These are phyloP conservation scores for Drosophila demipolita DNA, from an alignment of 2,888 invertebrate species.

Conservation along the genomic window DNA sequence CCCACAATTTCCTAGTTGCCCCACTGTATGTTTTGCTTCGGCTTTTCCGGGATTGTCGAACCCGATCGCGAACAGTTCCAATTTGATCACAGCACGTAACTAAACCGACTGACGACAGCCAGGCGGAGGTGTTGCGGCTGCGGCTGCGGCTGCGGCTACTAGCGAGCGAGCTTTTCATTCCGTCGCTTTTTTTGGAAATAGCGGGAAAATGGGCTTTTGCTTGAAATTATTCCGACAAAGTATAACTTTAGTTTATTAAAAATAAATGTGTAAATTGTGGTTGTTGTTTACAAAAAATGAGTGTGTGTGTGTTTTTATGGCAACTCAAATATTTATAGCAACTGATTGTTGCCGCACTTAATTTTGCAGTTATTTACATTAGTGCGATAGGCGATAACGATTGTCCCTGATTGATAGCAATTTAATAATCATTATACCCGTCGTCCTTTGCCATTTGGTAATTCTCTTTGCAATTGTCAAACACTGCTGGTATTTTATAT, in stretches of 20 bases:
- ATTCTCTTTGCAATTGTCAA: background rate
- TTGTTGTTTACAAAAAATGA: background rate
- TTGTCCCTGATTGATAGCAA: background rate
- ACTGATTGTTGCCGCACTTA: background rate
- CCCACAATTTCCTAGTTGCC: slow-evolving; percentile 22
- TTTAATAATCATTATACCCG: background rate
- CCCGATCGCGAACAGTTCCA: slow-evolving; percentile 51
- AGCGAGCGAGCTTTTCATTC: slow-evolving; percentile 32
- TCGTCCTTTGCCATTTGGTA: slow-evolving; percentile 9
- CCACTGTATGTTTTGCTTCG: slow-evolving; percentile 41
- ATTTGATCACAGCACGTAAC: slow-evolving; percentile 65
- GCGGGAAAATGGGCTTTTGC: slow-evolving; percentile 28
- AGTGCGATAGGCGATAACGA: background rate
- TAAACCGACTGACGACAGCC: slow-evolving; percentile 45
- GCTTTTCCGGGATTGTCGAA: slow-evolving; percentile 8
- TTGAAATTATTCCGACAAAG: background rate
- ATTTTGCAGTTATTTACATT: background rate
- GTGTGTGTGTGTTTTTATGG: background rate
- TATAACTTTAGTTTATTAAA: background rate
- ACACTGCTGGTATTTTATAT: background rate
- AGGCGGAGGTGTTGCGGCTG: slow-evolving; percentile 15
- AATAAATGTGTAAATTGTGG: background rate
- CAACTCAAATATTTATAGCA: slow-evolving; percentile 4
- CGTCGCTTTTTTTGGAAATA: slow-evolving; percentile 29
- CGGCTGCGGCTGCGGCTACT: slow-evolving; percentile 8